Base-by-base conservation (phyloP, 2,888 invertebrate genomes). In the Odiellus spinosus region DNA sequence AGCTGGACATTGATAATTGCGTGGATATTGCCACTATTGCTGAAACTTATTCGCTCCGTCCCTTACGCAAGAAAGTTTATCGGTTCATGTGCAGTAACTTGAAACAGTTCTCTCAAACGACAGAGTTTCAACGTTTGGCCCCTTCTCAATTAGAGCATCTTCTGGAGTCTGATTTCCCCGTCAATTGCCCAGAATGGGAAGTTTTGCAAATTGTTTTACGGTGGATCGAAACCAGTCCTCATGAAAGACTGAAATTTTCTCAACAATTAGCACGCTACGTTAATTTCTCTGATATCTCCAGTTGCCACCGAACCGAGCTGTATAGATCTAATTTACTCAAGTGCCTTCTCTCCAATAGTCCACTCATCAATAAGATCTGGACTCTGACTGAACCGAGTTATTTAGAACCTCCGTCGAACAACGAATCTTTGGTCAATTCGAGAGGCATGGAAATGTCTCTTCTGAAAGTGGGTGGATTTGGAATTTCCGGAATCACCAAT, bases 1-100 rank as follows among this genome's bases (percentile, higher is more conserved):
- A 78, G 60, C 68, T 80, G 6, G 76, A 76, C 60, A 64, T 77
- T 50, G 77, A 79, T 46, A 80, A 79, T 61, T 80, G 78, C 62
- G 73, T 78, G n/a, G 77, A 79, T 58, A 74, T 80, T 51, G 76
- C 75, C 1, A 75, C 74, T 19, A 71, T 80, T 56, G 77, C 78
- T 0, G 80, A 80, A 62, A 73, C 76, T 3, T 80, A 79, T 63
- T 74, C 75, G 1, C 65, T 80, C 46, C 64, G 69, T 45, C 69
- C 71, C 42, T 63, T 81, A 26, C 69, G 73, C 49, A 69, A 71
- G 54, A 71, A 72, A 53, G 75, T 76, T 4, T 77, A 76, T 60
- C 70, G 74, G 51, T 79, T 73, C 61, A 77, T 80, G 59, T 77
- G 77, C 59, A 71, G 72, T 6, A 72, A 76, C 56, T 66, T 80